Conservation (phyloP, 2,888 invertebrate species). For the Eilema caniola region DNA sequence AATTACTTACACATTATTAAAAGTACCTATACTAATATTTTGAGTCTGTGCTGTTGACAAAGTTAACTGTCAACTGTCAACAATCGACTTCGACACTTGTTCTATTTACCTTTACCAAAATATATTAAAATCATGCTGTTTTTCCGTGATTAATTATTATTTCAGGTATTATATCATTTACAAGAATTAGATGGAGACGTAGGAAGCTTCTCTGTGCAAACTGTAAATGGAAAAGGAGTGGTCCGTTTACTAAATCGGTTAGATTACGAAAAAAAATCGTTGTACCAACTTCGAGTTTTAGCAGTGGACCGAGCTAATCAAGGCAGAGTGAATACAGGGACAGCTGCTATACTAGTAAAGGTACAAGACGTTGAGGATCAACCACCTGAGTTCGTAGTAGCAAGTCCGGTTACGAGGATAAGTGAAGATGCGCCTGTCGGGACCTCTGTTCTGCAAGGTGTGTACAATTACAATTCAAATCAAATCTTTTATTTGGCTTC, state of each 20-base stretch:
- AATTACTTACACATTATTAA: no score
- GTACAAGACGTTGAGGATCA: constrained; percentile 95
- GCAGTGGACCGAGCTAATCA: constrained; percentile 95
- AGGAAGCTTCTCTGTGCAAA: constrained; percentile 92
- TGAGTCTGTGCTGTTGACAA: not conserved
- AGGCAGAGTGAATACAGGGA: constrained; percentile 94
- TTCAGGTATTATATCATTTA: constrained; percentile 92
- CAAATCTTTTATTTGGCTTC: no score
- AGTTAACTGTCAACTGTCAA: not conserved
- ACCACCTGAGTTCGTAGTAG: constrained; percentile 95
- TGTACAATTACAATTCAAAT: not conserved
- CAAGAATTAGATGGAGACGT: constrained; percentile 93
- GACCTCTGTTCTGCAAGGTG: constrained; percentile 94
- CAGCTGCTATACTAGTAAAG: constrained; percentile 95
- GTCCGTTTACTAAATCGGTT: constrained; percentile 91
- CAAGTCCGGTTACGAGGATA: constrained; percentile 95
- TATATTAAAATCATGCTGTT: not conserved
- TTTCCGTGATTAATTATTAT: constrained; percentile 24
- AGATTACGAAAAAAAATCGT: constrained; percentile 95
- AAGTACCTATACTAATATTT: no score
- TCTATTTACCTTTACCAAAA: constrained; percentile 1
- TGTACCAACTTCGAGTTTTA: constrained; percentile 94
- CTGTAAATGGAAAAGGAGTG: constrained; percentile 94
- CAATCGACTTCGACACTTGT: not conserved
- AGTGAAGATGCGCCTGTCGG: constrained; percentile 94